A percentile compares a stretch with the other conserved stretches of the same genome.
Evolutionary conservation across 2,797 vertebrate species (phyloP).

Genomic region (Squalus acanthias): DNA sequence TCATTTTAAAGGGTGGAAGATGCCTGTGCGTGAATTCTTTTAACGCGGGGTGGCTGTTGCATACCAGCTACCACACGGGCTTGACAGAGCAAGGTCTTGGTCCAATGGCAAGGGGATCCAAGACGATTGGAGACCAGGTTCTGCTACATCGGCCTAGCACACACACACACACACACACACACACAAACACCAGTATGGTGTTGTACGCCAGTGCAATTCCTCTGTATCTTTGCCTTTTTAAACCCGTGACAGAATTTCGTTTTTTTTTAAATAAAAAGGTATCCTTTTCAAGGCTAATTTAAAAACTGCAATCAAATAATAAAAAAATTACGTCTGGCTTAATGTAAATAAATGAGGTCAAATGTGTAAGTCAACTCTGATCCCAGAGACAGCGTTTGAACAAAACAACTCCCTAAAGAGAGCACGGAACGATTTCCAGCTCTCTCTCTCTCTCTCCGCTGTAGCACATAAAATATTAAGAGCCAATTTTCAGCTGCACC

Average conservation of each 20-base stretch:
- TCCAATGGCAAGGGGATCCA: too few species aligned
- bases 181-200: background rate
- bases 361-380: constrained; percentile 45
- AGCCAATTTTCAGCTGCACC: constrained; percentile 80
- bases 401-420: constrained; percentile 58
- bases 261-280: background rate
- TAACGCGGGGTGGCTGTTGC: too few species aligned
- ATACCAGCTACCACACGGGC: too few species aligned
- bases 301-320: background rate
- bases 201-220: background rate
- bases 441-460: constrained; percentile 48
- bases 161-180: too few species aligned
- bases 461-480: constrained; percentile 88
- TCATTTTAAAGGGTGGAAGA: too few species aligned
- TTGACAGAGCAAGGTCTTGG: too few species aligned
- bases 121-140: too few species aligned
- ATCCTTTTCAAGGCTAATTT: background rate
- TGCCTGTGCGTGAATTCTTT: too few species aligned
- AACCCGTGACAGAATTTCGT: background rate
- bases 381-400: constrained; percentile 37
- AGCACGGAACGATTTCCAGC: constrained; percentile 65
- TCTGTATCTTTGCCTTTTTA: too few species aligned
- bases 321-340: background rate
- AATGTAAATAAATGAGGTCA: constrained; percentile 36
- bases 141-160: too few species aligned